Conservation (phyloP, 2,888 invertebrate genomes). For the Epirrita christyi region DNA sequence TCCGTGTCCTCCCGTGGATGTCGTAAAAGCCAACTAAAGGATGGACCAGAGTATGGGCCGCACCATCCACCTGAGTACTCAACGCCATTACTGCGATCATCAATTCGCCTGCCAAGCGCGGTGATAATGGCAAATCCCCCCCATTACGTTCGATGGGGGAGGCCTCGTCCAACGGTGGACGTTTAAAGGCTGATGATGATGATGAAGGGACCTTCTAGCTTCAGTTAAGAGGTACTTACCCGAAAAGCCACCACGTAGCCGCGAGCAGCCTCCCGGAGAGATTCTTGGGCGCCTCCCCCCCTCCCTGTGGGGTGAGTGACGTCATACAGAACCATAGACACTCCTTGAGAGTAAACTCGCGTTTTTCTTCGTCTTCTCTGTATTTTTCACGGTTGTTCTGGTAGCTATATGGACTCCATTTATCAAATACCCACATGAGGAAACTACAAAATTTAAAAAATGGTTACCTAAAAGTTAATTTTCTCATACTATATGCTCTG, state of each 20-base stretch:
- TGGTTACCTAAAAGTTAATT: not conserved
- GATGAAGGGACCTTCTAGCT: not conserved
- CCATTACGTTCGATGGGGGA: no score
- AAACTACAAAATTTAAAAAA: conserved; percentile 82
- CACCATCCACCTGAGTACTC: no score
- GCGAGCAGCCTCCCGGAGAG: conserved; percentile 97
- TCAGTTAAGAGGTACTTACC: conserved; percentile 68
- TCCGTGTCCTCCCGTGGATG: no score
- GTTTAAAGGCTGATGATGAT: no score
- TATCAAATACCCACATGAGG: conserved; percentile 98
- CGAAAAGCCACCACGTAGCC: conserved; percentile 99
- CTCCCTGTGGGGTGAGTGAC: conserved; percentile 97
- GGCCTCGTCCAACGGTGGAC: no score
- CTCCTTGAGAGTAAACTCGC: conserved; percentile 97
- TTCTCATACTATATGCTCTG: not conserved
- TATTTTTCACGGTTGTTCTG: conserved; percentile 97
- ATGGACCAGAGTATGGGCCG: no score
- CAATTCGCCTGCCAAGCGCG: no score
- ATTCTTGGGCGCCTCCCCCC: conserved; percentile 98
- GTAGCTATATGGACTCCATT: conserved; percentile 98
- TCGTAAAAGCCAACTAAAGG: no score
- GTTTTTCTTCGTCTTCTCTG: conserved; percentile 95
- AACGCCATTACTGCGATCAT: no score
- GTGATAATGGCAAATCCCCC: no score
- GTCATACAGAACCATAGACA: conserved; percentile 99